A percentile compares a stretch with the other conserved stretches of the same genome.
Evolutionary conservation across 1,140 invertebrate species (phyloP).

Genomic region (Hyposmocoma kahamanoa): DNA sequence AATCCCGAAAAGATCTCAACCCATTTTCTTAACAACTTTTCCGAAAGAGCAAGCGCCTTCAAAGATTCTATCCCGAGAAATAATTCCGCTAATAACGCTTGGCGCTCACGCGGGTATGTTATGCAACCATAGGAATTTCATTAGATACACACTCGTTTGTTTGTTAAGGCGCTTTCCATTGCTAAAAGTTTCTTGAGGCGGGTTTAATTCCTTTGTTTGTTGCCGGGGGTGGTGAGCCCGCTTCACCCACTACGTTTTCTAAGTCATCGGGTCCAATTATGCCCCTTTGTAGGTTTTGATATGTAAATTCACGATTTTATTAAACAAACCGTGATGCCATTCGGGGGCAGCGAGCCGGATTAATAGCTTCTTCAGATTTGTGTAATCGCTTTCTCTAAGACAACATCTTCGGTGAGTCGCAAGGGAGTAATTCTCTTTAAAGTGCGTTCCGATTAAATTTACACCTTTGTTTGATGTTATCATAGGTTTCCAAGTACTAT

Average conservation of each 20-base stretch:
- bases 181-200: constrained; percentile 74
- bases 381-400: constrained; percentile 72
- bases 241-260: constrained; percentile 69
- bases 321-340: constrained; percentile 73
- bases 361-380: constrained; percentile 73
- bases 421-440: constrained; percentile 52
- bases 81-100: constrained; percentile 70
- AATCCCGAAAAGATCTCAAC: constrained; percentile 69
- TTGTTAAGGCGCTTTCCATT: constrained; percentile 74
- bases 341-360: constrained; percentile 67
- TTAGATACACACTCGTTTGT: constrained; percentile 73
- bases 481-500: constrained; percentile 13
- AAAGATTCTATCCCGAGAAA: constrained; percentile 68
- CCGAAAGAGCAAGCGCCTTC: constrained; percentile 68
- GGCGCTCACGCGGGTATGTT: constrained; percentile 63
- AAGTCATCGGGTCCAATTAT: constrained; percentile 71
- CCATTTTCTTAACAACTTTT: constrained; percentile 73
- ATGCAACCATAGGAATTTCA: constrained; percentile 74
- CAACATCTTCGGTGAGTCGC: constrained; percentile 54
- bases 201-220: constrained; percentile 74
- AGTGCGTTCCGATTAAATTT: constrained; percentile 14
- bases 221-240: constrained; percentile 51
- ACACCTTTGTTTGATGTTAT: constrained; percentile 24
- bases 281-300: constrained; percentile 72
- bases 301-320: constrained; percentile 72